Evolutionary conservation across 2,113 vertebrate genomes (phyloP), one percentile per base, ranked within the genome.

Genomic region (Pachypanchax playfairii): DNA sequence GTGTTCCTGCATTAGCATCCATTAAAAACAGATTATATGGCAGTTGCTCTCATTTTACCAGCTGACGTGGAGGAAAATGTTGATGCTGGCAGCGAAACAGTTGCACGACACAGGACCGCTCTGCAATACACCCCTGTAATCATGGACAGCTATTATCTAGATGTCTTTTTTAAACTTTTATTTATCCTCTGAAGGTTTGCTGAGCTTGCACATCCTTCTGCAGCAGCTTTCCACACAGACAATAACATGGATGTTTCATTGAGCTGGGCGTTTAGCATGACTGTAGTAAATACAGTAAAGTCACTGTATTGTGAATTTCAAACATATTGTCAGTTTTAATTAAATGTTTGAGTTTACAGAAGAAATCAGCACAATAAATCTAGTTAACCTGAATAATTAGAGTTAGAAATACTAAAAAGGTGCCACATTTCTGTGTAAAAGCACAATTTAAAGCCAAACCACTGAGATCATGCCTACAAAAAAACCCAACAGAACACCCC

Each of bases 1-100:
- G 94, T 95, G 94, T 93, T 94, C 90, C 92, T 92, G 91, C 90
- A 95, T 95, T 94, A 89, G 81, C 82, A 79, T 91, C 83, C 85
- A 84, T 91, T 89, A 90, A 85, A 89, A 88, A 87, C 86, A 89
- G 83, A 90, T 90, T 89, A 91, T 70, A 54, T 82, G 79, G 73
- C 74, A 86, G 83, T 87, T 82, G 86, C 83, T 85, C 73, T 77
- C 79, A 73, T 86, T 84, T 82, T 82, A 70, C 66, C 58, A 52
- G 63, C 70, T 65, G 78, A 75, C 78, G 20, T 20, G 65, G 43
- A 78, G 66, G 70, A 71, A 85, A 80, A 87, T 69, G 76, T 59
- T 75, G 71, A 65, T 52, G 80, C 77, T 67, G 84, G 73, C 56
- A 36, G 49, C 1, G 31, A 2, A 39, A 65, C 60, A 38, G 70